Evolutionary conservation across 2,797 vertebrate species (phyloP), one percentile per base, ranked within the genome.

Genomic region (Sebastes flavidus): DNA sequence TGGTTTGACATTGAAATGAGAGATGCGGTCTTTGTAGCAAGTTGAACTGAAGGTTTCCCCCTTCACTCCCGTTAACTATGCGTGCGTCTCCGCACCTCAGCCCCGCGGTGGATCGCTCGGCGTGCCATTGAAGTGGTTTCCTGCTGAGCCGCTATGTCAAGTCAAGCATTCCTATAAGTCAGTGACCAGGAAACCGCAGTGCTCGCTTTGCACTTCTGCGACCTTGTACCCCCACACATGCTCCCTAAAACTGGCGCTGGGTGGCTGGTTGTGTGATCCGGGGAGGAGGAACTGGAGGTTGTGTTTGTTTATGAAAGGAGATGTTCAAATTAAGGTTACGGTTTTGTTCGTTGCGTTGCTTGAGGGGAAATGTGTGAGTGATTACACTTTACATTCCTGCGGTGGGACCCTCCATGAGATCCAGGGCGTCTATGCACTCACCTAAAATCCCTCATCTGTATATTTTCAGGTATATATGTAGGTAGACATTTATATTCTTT

Each of bases 341-440:
- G 66, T 81, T 80, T 88, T 85, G 34, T 36, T 87, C 78, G 82
- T 71, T 69, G 68, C 78, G 52, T 70, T 34, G 55, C 77, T 87
- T 32, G 34, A 75, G 60, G 78, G 63, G 77, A 87, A 93, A 92
- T 65, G 87, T 93, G 91, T 70, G 79, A 84, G 75, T 87, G 80
- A 93, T 93, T 93, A 92, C 80, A 82, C 73, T 81, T 84, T 82
- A 68, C 87, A 91, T 94, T 93, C 88, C 84, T 94, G 91, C 6
- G 89, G 93, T 13, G 25, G 81, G 86, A 88, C 88, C 85, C 78
- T 88, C 83, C 86, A 72, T 2, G 60, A 75, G 77, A 83, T 79
- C 86, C 86, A 91, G 91, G 78, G 87, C 85, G 78, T 65, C 80
- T 65, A n/a, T 6, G 42, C 32, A 3, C 56, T 65, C 71, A 72